Conservation (phyloP, 2,888 invertebrate genomes). For the Macroteleia sp. region DNA sequence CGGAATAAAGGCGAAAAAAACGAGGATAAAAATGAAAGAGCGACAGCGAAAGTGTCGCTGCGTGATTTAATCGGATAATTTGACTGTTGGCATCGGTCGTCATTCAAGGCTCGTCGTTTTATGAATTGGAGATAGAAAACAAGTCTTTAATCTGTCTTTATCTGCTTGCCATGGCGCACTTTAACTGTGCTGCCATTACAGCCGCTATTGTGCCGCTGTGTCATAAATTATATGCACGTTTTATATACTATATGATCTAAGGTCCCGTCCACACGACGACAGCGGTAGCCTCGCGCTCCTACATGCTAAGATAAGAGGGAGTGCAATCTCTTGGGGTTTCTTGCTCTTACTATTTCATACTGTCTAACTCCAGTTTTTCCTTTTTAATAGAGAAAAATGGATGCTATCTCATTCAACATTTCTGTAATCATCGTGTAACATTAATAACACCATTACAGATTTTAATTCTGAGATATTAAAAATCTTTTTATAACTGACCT, state of each 20-base stretch:
- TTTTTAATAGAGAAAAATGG: not conserved
- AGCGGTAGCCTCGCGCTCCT: constrained; percentile 5
- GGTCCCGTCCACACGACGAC: constrained; percentile 27
- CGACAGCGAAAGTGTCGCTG: constrained; percentile 1
- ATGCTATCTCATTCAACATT: too few species aligned
- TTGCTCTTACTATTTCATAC: not conserved
- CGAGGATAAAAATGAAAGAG: not conserved
- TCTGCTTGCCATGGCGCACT: constrained; percentile 11
- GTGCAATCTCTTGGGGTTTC: not conserved
- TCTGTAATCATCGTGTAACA: too few species aligned
- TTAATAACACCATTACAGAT: too few species aligned
- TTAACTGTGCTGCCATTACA: constrained; percentile 30
- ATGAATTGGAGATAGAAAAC: constrained; percentile 24
- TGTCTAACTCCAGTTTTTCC: not conserved
- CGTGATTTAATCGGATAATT: constrained; percentile 33
- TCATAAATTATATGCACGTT: constrained; percentile 37
- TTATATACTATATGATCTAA: constrained; percentile 26
- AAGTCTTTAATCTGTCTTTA: constrained; percentile 43
- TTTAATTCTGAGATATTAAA: too few species aligned
- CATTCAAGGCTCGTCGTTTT: constrained; percentile 12
- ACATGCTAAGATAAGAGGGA: constrained; percentile 6
- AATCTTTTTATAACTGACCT: too few species aligned
- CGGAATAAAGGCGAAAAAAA: too few species aligned
- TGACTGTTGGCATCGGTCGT: constrained; percentile 24
- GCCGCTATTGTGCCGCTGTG: constrained; percentile 41